Conservation (phyloP, 1,140 invertebrate genomes). For the Megalonaias nervosa region DNA sequence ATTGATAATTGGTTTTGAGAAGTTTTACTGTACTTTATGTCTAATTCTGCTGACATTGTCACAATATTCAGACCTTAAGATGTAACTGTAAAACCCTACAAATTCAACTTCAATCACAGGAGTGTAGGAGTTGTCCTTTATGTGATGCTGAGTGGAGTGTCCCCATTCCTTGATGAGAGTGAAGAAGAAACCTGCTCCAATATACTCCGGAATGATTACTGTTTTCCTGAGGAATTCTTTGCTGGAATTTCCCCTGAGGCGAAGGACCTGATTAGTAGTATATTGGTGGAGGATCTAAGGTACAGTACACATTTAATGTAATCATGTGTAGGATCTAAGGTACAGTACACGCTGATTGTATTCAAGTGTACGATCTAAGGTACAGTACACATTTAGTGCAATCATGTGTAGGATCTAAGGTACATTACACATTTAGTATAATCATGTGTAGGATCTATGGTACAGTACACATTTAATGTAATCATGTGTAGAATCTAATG, state of each 20-base stretch:
- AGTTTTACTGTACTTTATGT: no score
- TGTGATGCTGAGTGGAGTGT: constrained; percentile 83
- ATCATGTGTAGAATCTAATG: no score
- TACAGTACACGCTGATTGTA: constrained; percentile 27
- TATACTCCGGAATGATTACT: constrained; percentile 86
- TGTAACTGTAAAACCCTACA: no score
- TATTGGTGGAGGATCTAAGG: constrained; percentile 76
- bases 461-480: neutral
- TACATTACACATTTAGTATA: neutral
- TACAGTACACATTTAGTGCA: constrained; percentile 17
- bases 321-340: neutral
- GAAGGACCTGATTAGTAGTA: constrained; percentile 78
- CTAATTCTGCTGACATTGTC: no score
- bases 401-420: neutral
- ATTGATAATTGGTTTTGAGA: no score
- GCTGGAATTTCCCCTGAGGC: constrained; percentile 79
- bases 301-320: constrained; percentile 19
- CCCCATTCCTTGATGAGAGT: constrained; percentile 87
- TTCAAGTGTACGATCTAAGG: constrained; percentile 76
- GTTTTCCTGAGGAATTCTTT: constrained; percentile 88
- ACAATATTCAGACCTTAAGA: no score
- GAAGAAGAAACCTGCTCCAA: constrained; percentile 88
- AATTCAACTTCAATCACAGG: constrained; percentile 59
- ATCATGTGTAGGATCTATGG: neutral
- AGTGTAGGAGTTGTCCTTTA: constrained; percentile 86